Base-by-base conservation (phyloP, 92 coral and sea anemone genomes). In the Diadumene lineata region DNA sequence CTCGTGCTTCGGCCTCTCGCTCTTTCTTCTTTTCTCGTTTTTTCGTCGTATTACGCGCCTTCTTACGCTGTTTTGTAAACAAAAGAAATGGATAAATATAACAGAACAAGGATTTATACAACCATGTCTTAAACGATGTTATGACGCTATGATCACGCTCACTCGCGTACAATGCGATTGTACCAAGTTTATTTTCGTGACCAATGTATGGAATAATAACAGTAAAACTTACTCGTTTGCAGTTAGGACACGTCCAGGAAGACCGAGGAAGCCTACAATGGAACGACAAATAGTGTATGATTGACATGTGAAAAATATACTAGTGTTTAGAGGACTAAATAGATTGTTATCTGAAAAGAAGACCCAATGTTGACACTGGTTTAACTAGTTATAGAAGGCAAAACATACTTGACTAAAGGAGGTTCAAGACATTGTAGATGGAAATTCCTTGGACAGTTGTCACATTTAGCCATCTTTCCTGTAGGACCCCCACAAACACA, bases 361-460 rank as follows among this genome's bases (percentile, higher is more conserved):
- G 70, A 34, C 15, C 60, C 15, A 34, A 25, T 1, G 69, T 22
- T 31, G 22, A 0, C 19, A 21, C 57, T 10, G 22, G 24, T 25
- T 1, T 18, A 30, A 9, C n/a, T n/a, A n/a, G n/a, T n/a, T n/a
- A 38, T 17, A 38, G 13, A 38, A 13, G 13, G 13, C 48, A 22
- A 18, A 16, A 78, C 67, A 17, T 85, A 93, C 98, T 91, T 94
- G 85, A 92, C 85, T 13, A 94, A 85, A 9, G 98, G 98, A 31
- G 98, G 98, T 61, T 94, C 98, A 67, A 94, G 85, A 87, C 98
- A 94, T 51, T 88, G 90, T 11, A 92, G 83, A 66, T 94, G 98
- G 66, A 87, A 94, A 82, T 94, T 94, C 78, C 98, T 81, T 25
- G 98, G 98, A 33, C 98, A 94, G 87, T 94, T 93, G 18, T 89